Evolutionary conservation across 2,797 vertebrate species (phyloP).

Genomic region (Acomys russatus): DNA sequence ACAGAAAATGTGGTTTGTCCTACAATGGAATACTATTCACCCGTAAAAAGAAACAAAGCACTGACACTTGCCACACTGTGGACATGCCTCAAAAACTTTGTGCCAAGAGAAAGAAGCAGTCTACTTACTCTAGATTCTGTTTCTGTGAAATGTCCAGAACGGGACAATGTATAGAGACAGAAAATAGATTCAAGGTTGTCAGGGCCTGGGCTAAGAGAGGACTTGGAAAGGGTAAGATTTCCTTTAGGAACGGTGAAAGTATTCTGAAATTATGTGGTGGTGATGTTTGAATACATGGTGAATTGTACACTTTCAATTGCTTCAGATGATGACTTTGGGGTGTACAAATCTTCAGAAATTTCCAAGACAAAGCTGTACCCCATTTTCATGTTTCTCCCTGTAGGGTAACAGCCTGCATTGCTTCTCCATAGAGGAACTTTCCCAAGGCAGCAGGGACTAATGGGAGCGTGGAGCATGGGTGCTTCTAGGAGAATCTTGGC

Average conservation of each 20-base stretch:
- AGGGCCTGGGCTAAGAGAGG: not conserved
- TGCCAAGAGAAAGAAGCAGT: not conserved
- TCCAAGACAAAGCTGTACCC: not conserved
- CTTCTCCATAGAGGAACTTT: not conserved
- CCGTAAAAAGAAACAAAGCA: not conserved
- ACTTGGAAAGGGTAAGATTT: not conserved
- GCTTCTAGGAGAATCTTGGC: not conserved
- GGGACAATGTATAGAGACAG: not conserved
- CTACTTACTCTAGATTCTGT: not conserved
- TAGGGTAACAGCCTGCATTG: not conserved
- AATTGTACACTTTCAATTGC: not conserved
- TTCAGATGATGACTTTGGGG: constrained; percentile 22
- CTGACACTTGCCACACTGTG: not conserved
- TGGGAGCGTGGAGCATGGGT: not conserved
- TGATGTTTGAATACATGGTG: not conserved
- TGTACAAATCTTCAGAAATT: not conserved
- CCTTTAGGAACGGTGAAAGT: constrained; percentile 14
- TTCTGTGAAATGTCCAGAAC: not conserved
- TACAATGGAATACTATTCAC: not conserved
- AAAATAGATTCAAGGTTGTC: constrained; percentile 3
- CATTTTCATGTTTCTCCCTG: not conserved
- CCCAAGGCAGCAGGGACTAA: not conserved
- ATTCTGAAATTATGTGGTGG: not conserved
- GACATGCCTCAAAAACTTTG: no score
- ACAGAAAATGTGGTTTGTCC: not conserved